Evolutionary conservation across 2,113 vertebrate species (phyloP).

Genomic region (Myodes glareolus): DNA sequence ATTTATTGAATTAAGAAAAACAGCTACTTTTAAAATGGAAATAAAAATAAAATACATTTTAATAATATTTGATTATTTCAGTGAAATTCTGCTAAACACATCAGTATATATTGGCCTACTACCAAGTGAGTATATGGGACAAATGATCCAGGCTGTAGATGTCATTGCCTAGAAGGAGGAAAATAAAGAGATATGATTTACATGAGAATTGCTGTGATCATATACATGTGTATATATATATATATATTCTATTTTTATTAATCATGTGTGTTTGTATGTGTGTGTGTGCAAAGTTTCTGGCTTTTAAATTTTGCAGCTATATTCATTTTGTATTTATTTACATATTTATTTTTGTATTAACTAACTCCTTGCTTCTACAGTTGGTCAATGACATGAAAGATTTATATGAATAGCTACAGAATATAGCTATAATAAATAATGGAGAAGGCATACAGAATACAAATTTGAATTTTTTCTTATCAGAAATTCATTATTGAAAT

Average conservation of each 20-base stretch:
- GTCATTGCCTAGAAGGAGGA: neutral
- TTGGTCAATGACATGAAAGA: neutral
- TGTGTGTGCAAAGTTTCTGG: no score
- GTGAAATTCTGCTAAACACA: neutral
- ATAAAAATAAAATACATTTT: neutral
- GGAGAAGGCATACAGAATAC: neutral
- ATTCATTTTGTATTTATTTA: neutral
- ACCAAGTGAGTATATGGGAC: neutral
- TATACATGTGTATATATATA: neutral
- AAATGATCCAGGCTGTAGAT: neutral
- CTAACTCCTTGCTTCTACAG: neutral
- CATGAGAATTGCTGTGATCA: neutral
- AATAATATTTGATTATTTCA: neutral
- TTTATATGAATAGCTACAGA: neutral
- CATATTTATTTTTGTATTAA: neutral
- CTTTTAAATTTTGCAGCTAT: neutral
- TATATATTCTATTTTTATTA: neutral
- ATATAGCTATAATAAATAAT: neutral
- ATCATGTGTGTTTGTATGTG: no score
- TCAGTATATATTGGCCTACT: neutral
- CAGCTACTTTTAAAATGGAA: neutral
- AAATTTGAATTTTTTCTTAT: neutral
- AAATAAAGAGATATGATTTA: neutral
- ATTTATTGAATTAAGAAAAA: neutral
- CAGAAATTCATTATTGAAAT: neutral